Evolutionary conservation across 2,888 invertebrate species (phyloP).

Genomic region (Acrobasis repandana): DNA sequence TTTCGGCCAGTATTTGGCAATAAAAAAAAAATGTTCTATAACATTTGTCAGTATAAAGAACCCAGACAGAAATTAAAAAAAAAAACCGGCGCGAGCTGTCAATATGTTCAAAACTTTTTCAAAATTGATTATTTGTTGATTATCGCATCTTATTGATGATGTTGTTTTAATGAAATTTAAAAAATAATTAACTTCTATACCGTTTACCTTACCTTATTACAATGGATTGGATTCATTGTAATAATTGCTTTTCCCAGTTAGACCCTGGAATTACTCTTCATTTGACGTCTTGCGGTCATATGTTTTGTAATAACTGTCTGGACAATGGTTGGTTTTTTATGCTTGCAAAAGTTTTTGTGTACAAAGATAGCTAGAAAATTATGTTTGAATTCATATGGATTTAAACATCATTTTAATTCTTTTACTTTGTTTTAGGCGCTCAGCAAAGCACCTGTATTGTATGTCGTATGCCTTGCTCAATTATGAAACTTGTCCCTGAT

Average conservation of each 20-base stretch:
- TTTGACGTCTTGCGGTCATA: constrained; percentile 80
- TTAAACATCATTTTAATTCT: not conserved
- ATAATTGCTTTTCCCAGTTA: constrained; percentile 75
- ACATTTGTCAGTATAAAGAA: not conserved
- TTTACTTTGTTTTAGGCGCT: constrained; percentile 52
- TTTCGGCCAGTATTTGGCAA: not conserved
- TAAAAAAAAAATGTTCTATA: not conserved
- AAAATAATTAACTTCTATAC: constrained; percentile 23
- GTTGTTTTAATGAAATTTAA: too few species aligned
- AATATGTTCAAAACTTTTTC: not conserved
- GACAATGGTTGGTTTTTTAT: constrained; percentile 58
- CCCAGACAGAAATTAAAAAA: not conserved
- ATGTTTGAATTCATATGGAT: too few species aligned
- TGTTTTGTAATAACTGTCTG: constrained; percentile 78
- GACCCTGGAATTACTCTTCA: constrained; percentile 70
- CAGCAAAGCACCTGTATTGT: constrained; percentile 72
- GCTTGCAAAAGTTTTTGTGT: not conserved
- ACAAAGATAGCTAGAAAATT: not conserved
- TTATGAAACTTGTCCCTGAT: constrained; percentile 75
- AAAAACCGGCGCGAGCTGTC: constrained; percentile 15
- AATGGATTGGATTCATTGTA: constrained; percentile 82
- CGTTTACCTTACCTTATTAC: constrained; percentile 25
- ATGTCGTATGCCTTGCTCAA: constrained; percentile 71
- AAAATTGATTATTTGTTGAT: not conserved
- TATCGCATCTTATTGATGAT: too few species aligned